These are phyloP conservation scores for Stigmatopora argus DNA, from an alignment of 2,113 vertebrate genomes.

Conservation along the genomic window DNA sequence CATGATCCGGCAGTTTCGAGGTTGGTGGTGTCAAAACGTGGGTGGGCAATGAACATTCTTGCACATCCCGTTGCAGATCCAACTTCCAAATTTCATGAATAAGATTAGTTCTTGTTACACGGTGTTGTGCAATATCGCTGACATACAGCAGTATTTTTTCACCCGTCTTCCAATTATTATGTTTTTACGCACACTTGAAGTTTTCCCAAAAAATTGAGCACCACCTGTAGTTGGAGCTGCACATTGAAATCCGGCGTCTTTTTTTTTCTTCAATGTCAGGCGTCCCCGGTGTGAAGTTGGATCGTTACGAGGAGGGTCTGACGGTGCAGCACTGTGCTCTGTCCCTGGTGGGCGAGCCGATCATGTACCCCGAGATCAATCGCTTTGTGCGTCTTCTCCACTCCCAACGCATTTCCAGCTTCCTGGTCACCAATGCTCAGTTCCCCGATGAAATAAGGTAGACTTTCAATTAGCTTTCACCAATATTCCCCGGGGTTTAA, in stretches of 20 bases:
- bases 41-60: no score
- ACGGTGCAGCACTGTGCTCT: constrained; percentile 83
- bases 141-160: no score
- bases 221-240: neutral
- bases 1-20: constrained; percentile 92
- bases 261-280: constrained; percentile 60
- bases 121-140: no score
- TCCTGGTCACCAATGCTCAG: constrained; percentile 93
- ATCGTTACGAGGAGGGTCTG: constrained; percentile 82
- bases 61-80: constrained; percentile 5
- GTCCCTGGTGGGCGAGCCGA: constrained; percentile 92
- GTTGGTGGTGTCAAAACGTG: constrained; percentile 54
- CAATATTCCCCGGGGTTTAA: neutral
- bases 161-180: neutral
- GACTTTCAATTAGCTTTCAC: constrained; percentile 10
- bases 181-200: neutral
- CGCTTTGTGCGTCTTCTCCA: constrained; percentile 82
- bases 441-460: constrained; percentile 92
- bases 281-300: constrained; percentile 79
- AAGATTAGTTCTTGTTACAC: no score
- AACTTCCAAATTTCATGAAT: constrained; percentile 13
- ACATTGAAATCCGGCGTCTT: neutral
- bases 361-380: constrained; percentile 95
- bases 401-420: constrained; percentile 79
- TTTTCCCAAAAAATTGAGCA: neutral